Base-by-base conservation (phyloP, 2,113 vertebrate species). In the Caranx melampygus region DNA sequence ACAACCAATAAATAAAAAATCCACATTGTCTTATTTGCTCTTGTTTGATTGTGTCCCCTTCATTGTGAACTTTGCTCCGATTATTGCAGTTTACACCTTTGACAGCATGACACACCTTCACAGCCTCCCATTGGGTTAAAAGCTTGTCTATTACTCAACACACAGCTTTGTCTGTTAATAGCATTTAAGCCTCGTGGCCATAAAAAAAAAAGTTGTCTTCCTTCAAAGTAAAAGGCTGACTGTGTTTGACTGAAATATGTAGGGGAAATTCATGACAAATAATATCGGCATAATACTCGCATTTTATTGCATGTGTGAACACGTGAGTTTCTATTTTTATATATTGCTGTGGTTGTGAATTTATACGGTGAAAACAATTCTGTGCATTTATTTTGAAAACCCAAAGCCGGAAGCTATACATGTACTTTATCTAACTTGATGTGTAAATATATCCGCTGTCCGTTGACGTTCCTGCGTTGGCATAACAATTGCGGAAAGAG, bases 381-480 rank as follows among this genome's bases (percentile, higher is more conserved):
- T 3, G 8, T 7, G 3, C 0, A 0, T 42, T 88, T 90, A 85
- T 87, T 90, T 62, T 91, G 87, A 86, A 91, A 85, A 20, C 16
- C 0, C 0, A 0, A 0, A 64, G 0, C 33, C 26, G 65, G 85
- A 81, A 58, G 13, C 31, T 4, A 0, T 0, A 0, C 2, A 0
- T 13, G 21, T 35, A 9, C 0, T 7, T 18, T 0, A 6, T 18
- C 40, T 47, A 26, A 0, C 83, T 85, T 85, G 3, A 84, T n/a
- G 0, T 34, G 33, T 47, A 59, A 52, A 40, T 31, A 20, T 13
- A 64, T 33, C 15, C 57, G 15, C 21, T 18, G 13, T 42, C 40
- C 45, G 12, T 20, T 18, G 15, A 3, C 21, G 49, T 72, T 71
- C 42, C 57, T 33, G 67, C 59, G 57, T 85, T 18, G 8, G 34